Conservation (phyloP, 2,113 vertebrate species). For the Apteryx owenii region DNA sequence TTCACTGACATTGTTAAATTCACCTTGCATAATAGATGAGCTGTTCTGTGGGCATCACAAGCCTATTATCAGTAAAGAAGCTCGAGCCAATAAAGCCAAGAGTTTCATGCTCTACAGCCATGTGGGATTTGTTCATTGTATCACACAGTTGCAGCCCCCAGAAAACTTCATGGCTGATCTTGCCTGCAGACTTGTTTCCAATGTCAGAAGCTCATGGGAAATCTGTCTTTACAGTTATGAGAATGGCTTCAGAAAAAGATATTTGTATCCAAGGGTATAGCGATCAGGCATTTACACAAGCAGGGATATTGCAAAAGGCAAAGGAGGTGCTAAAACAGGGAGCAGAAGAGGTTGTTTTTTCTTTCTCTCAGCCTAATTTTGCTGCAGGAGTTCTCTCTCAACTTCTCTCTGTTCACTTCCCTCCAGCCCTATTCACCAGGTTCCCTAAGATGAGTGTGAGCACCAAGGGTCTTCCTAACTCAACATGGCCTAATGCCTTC, state of each 20-base stretch:
- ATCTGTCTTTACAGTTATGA: neutral
- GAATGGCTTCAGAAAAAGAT: neutral
- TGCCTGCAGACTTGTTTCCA: neutral
- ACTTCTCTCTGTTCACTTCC: neutral
- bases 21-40: neutral
- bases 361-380: neutral
- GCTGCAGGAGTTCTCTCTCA: neutral
- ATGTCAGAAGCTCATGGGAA: neutral
- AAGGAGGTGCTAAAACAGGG: neutral
- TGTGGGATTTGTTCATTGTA: neutral
- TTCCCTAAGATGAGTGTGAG: neutral
- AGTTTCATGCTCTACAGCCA: neutral
- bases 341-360: neutral
- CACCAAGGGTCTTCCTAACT: neutral
- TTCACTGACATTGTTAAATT: neutral
- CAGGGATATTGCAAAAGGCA: neutral
- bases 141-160: neutral
- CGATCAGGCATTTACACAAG: neutral
- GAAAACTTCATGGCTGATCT: neutral
- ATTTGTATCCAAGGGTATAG: neutral
- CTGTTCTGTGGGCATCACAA: neutral
- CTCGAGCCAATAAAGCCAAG: neutral
- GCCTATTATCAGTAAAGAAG: neutral
- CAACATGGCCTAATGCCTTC: neutral
- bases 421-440: neutral